Conservation (phyloP, 2,888 invertebrate genomes). For the Ephialtes manifestator region DNA sequence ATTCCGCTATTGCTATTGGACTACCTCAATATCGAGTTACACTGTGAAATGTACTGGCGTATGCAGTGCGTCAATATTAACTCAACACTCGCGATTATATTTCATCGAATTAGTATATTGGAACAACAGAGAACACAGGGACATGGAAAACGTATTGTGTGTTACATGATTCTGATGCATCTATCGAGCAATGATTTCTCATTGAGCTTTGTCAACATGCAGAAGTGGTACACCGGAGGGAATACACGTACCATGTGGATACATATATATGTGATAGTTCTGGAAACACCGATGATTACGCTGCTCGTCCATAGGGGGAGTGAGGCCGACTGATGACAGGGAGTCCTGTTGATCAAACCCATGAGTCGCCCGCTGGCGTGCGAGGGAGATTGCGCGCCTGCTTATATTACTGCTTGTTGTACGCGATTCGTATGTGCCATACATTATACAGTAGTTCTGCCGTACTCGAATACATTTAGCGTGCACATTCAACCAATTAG, state of each 20-base stretch:
- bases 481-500: neutral
- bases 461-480: slow-evolving; percentile 1
- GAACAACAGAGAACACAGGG: neutral
- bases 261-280: slow-evolving; percentile 16
- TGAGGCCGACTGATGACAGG: slow-evolving; percentile 43
- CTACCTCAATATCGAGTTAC: neutral
- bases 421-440: neutral
- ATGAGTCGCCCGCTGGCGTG: slow-evolving; percentile 26
- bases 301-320: slow-evolving; percentile 13
- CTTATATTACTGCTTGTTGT: slow-evolving; percentile 20
- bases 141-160: slow-evolving; percentile 9
- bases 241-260: slow-evolving; percentile 8
- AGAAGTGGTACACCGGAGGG: slow-evolving; percentile 23
- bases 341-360: slow-evolving; percentile 66
- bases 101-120: neutral
- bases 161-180: slow-evolving; percentile 14
- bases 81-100: neutral
- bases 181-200: slow-evolving; percentile 27
- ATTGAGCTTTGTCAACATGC: slow-evolving; percentile 24
- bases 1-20: too few relatives aligned
- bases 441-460: neutral
- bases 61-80: neutral
- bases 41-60: neutral
- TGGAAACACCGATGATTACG: slow-evolving; percentile 51
- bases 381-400: slow-evolving; percentile 2